Conservation (phyloP, 1,140 invertebrate species). For the Drosophila funebris region DNA sequence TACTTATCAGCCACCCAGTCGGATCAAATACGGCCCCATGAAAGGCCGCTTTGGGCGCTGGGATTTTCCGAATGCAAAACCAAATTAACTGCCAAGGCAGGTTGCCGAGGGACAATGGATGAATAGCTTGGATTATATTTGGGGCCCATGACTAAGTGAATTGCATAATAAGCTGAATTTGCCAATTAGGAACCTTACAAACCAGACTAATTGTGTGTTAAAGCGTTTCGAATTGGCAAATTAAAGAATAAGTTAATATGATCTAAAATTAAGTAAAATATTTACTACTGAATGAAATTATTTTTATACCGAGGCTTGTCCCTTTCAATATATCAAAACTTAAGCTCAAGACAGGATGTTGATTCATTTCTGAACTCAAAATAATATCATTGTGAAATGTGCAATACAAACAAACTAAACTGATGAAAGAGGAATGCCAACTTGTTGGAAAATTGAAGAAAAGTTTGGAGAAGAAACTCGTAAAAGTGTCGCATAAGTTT, state of each 20-base stretch:
- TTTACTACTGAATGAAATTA: too few relatives aligned
- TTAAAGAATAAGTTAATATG: neutral
- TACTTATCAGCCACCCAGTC: slow-evolving; percentile 49
- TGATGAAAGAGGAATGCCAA: too few relatives aligned
- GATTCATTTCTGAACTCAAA: too few relatives aligned
- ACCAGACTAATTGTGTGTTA: neutral
- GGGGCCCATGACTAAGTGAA: slow-evolving; percentile 12
- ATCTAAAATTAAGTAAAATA: too few relatives aligned
- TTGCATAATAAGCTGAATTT: slow-evolving; percentile 10
- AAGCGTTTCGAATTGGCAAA: neutral
- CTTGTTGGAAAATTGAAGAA: neutral
- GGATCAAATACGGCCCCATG: slow-evolving; percentile 51
- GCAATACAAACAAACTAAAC: neutral
- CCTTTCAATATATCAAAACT: too few relatives aligned
- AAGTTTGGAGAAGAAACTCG: neutral
- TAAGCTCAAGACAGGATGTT: too few relatives aligned
- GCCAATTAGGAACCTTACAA: slow-evolving; percentile 7
- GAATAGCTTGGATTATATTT: slow-evolving; percentile 26
- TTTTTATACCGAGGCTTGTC: too few relatives aligned
- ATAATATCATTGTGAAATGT: neutral
- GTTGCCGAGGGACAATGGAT: slow-evolving; percentile 29
- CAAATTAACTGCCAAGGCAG: slow-evolving; percentile 46
- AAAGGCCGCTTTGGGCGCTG: slow-evolving; percentile 14
- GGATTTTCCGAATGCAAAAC: slow-evolving; percentile 4
- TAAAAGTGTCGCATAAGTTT: slow-evolving; percentile 7